Base-by-base conservation (phyloP, 1,140 invertebrate species). In the Catajapyx aquilonaris region DNA sequence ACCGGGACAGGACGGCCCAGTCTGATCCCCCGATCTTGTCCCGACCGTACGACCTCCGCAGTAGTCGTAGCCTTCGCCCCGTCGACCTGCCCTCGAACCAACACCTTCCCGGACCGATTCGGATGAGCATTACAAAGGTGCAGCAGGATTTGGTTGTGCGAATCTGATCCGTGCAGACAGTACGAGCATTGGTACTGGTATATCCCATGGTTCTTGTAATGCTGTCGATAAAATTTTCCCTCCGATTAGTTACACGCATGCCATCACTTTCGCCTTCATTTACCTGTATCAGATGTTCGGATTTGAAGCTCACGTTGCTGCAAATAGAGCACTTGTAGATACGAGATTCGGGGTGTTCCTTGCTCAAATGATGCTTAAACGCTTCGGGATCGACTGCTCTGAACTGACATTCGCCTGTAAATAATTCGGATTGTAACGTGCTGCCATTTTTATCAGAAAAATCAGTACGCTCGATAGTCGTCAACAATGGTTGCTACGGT, bases 101-200 rank as follows among this genome's bases (percentile, higher is more conserved):
- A 46, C 13, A 61, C 44, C 10, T 53, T 53, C 1, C 62, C 52
- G 2, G 51, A 46, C 35, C 56, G 49, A 43, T 64, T 57, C 7
- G 52, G 56, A 45, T 68, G 65, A 16, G 46, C 41, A 11, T 44
- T 44, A 28, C 57, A 56, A 1, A 66, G 49, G 52, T 68, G 64
- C 21, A 45, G 43, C 10, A 61, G 52, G 16, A 65, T 48, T 13
- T 64, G 60, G 10, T 46, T 43, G 3, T 52, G 40, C 5, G 44
- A 49, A n/a, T 59, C 49, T 2, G 54, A 42, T 5, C 64, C 65
- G 44, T 52, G 50, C 7, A 54, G 21, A 39, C 65, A 68, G 40
- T 65, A 65, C 2, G 59, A 46, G 34, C 65, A 68, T 34, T 66
- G 65, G 31, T 53, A 65, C 19, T 59, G 61, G 20, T 54, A 54